Evolutionary conservation across 1,140 invertebrate genomes (phyloP).

Genomic region (Hesperophylax magnus): DNA sequence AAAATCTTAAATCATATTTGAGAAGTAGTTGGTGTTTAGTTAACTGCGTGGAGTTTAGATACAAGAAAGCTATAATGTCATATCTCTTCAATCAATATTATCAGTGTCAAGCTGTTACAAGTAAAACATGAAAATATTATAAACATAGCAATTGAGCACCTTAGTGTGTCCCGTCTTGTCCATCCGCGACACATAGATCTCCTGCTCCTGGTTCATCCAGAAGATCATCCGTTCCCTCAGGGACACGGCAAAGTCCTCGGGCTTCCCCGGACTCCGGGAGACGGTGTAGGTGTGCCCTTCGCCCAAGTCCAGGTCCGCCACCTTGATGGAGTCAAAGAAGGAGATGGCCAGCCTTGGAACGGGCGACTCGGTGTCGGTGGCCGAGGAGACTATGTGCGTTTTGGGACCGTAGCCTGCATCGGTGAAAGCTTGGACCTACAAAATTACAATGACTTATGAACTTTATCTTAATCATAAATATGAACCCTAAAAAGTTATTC

Average conservation of each 20-base stretch:
- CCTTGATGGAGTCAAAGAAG: constrained; percentile 78
- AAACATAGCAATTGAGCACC: constrained; percentile 57
- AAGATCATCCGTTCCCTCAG: constrained; percentile 82
- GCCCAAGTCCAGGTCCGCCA: constrained; percentile 74
- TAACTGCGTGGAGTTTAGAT: too few relatives aligned
- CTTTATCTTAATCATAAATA: background rate
- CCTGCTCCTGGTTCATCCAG: constrained; percentile 88
- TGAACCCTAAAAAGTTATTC: too few relatives aligned
- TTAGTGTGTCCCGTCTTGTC: constrained; percentile 69
- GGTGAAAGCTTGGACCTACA: constrained; percentile 83
- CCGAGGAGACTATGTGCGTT: constrained; percentile 74
- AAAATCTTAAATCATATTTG: too few relatives aligned
- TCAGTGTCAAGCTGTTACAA: background rate
- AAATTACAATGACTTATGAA: background rate
- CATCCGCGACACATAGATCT: constrained; percentile 78
- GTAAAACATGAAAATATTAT: constrained; percentile 17
- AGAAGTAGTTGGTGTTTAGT: too few relatives aligned
- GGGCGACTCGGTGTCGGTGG: constrained; percentile 78
- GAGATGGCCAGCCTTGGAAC: constrained; percentile 85
- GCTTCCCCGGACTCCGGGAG: constrained; percentile 73
- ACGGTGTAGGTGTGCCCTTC: constrained; percentile 69
- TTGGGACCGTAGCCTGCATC: constrained; percentile 80
- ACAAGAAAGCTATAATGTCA: too few relatives aligned
- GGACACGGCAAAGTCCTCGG: constrained; percentile 75
- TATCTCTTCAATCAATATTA: too few relatives aligned